Evolutionary conservation across 2,797 vertebrate genomes (phyloP), one percentile per base, ranked within the genome.

Genomic region (Pipistrellus kuhlii): DNA sequence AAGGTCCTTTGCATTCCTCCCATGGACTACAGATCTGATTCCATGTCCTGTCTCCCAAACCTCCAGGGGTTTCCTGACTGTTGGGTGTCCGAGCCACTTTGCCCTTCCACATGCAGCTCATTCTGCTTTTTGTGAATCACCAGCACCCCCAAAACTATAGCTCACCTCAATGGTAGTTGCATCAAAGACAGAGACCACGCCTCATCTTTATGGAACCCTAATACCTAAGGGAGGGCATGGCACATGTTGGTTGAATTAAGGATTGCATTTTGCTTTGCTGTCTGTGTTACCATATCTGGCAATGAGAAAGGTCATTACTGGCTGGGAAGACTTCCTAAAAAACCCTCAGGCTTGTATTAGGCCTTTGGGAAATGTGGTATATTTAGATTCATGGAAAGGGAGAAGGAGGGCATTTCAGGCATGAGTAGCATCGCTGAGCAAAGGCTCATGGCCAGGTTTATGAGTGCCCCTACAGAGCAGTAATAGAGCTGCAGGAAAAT

Each of bases 381-480:
- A 91, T 85, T 88, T 92, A 77, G 55, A 88, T 88, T 90, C n/a
- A 57, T 6, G n/a, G 71, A 44, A 68, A 95, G 81, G 53, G 44
- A 76, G 66, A 78, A 85, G 44, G 48, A 91, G 46, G 71, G 11
- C 59, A 27, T 41, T 81, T 88, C 0, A 46, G 83, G n/a, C 23
- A 25, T 69, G 46, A 53, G n/a, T 78, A 95, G 27, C 11, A 66
- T 71, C 1, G 2, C 32, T 82, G 44, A 95, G 53, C 44, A 59
- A 84, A 91, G 23, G 10, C 85, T 82, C n/a, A 38, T n/a, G 89
- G 17, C 9, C 41, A 7, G 6, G 13, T 87, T 81, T 93, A 59
- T n/a, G 35, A 76, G 27, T 32, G 46, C 62, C 46, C 35, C 20
- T 27, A 59, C 1, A 66, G 32, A 81, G 23, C 17, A 66, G 23